These are phyloP conservation scores for Amblyopsis hoosieri DNA, from an alignment of 2,797 vertebrate genomes.

Conservation along the genomic window DNA sequence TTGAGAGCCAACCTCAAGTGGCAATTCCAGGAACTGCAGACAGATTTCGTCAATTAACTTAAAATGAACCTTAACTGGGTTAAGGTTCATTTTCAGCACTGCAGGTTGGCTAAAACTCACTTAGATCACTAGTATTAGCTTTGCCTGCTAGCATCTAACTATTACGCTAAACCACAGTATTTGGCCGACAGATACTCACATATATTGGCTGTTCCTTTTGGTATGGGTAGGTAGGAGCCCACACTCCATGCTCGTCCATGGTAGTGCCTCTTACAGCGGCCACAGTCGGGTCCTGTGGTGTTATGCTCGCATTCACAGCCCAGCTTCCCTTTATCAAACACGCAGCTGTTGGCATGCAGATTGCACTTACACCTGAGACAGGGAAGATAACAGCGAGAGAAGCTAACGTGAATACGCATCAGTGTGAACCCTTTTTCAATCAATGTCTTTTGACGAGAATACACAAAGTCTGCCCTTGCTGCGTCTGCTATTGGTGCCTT, in stretches of 20 bases:
- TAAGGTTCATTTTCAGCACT: too few species aligned
- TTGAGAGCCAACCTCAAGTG: too few species aligned
- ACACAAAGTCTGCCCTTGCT: slow-evolving; percentile 32
- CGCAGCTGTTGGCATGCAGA: slow-evolving; percentile 96
- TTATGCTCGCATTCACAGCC: slow-evolving; percentile 98
- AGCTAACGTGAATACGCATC: slow-evolving; percentile 54
- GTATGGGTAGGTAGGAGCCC: slow-evolving; percentile 96
- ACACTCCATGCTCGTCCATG: slow-evolving; percentile 95
- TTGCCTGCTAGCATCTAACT: too few species aligned
- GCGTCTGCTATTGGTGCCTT: slow-evolving; percentile 41
- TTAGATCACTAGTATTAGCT: too few species aligned
- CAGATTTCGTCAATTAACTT: too few species aligned
- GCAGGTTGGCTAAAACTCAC: too few species aligned
- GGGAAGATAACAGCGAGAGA: slow-evolving; percentile 53
- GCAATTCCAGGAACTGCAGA: too few species aligned
- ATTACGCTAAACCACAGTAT: background rate
- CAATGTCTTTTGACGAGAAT: slow-evolving; percentile 36
- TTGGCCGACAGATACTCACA: slow-evolving; percentile 83
- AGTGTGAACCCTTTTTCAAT: slow-evolving; percentile 38
- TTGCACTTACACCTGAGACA: slow-evolving; percentile 95
- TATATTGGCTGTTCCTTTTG: slow-evolving; percentile 98
- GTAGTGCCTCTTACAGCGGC: slow-evolving; percentile 97
- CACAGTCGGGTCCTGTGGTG: slow-evolving; percentile 97
- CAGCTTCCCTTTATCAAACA: slow-evolving; percentile 94
- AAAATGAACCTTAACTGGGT: too few species aligned